Evolutionary conservation across 1,140 invertebrate species (phyloP), one percentile per base, ranked within the genome.

Genomic region (Nilaparvata lugens): DNA sequence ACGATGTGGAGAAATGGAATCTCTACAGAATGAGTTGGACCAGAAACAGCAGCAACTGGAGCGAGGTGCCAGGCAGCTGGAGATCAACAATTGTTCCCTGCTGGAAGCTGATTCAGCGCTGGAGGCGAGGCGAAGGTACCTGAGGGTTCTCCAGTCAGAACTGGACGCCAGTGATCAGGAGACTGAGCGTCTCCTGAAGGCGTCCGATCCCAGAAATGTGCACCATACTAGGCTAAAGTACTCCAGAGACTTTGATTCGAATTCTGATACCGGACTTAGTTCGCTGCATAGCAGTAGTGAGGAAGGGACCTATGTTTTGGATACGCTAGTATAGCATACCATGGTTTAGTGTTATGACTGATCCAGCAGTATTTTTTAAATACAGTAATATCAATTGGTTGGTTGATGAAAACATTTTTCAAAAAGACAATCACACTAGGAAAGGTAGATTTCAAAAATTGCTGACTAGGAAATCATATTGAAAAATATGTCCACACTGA

Each of bases 91-190:
- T 43, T 72, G 79, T 16, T 82, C 84, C 38, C 67, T 89, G 56
- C 75, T 79, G 48, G 80, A 81, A 61, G 81, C 82, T 18, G 81
- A 85, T 55, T 78, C 78, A 58, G 77, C 83, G 64, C 70, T 89
- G 21, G 78, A 82, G 56, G 78, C 76, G 35, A 80, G 85, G 70
- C 75, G 82, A 66, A 76, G 78, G 60, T 73, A 83, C 11, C 69
- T 88, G 5, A 80, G 85, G 54, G 79, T 78, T 58, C 72, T 89
- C 31, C 81, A 83, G 42, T 70, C 76, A 58, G 83, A 88, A 65
- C 72, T 88, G 54, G 78, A 82, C 31, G 76, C 79, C 63, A 78
- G 81, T 56, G 84, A 86, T 59, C 70, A 77, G 52, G 81, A 84
- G 66, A 77, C 70, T 28, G 72, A 73, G 55, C 71, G 62, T 16